Percentiles rank a stretch among this genome's conserved stretches.
Conservation (phyloP, 2,888 invertebrate species). For the Dicroscelio sp. region DNA sequence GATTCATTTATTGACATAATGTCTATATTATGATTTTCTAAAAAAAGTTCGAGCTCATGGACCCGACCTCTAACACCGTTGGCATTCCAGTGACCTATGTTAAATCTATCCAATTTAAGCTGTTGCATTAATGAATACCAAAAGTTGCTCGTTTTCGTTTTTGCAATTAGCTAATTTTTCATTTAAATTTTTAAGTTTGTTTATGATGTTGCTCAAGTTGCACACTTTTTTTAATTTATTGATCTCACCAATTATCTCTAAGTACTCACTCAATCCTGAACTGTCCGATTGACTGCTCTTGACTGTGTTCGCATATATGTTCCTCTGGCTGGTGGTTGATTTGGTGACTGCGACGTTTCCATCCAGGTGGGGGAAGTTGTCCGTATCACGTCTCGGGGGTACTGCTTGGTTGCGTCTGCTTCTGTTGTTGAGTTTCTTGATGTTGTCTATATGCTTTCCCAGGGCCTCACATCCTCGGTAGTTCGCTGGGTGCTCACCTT, state of each 20-base stretch:
- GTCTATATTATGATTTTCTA: slow-evolving; percentile 28
- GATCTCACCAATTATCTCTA: not conserved
- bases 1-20: slow-evolving; percentile 45
- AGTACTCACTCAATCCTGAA: not conserved
- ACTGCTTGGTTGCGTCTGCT: too few species aligned
- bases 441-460: not conserved
- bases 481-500: not conserved
- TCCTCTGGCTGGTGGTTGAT: too few species aligned
- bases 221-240: slow-evolving; percentile 4
- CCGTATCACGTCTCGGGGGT: too few species aligned
- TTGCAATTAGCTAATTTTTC: not conserved
- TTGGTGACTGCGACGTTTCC: too few species aligned
- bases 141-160: slow-evolving; percentile 2
- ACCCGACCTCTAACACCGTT: slow-evolving; percentile 28
- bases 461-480: not conserved
- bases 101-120: not conserved
- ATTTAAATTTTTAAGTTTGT: not conserved
- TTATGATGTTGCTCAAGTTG: not conserved
- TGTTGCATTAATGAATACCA: slow-evolving; percentile 4
- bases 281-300: too few species aligned
- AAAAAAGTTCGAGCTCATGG: slow-evolving; percentile 24
- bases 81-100: slow-evolving; percentile 55
- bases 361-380: too few species aligned
- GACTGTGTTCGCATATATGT: too few species aligned
- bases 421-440: not conserved